Evolutionary conservation across 1,140 invertebrate genomes (phyloP).

Genomic region (Drosophila persimilis): DNA sequence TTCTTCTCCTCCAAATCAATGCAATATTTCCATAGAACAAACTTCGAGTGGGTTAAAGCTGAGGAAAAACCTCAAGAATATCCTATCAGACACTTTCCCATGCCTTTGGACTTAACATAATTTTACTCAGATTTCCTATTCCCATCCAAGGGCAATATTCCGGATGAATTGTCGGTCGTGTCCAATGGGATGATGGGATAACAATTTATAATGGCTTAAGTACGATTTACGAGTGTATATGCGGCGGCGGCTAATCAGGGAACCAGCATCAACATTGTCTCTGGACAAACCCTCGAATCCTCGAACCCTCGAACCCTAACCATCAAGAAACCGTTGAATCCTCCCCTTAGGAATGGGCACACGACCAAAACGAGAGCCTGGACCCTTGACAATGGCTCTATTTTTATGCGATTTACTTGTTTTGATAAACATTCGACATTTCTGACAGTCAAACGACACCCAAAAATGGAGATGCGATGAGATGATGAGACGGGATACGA

Average conservation of each 20-base stretch:
- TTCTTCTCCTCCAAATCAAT: no score
- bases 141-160: not conserved
- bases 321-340: conserved; percentile 1
- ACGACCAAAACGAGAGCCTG: conserved; percentile 1
- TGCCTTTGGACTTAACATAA: no score
- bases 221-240: conserved; percentile 51
- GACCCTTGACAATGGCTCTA: conserved; percentile 74
- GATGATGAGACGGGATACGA: conserved; percentile 4
- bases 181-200: conserved; percentile 54
- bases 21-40: no score
- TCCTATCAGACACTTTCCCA: no score
- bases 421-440: conserved; percentile 73
- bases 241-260: conserved; percentile 49
- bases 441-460: conserved; percentile 70
- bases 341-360: conserved; percentile 5
- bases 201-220: conserved; percentile 72
- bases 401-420: conserved; percentile 79
- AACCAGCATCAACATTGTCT: conserved; percentile 22
- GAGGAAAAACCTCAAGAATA: no score
- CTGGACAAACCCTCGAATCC: conserved; percentile 14
- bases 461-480: conserved; percentile 8
- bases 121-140: no score
- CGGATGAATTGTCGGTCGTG: conserved; percentile 30
- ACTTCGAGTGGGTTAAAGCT: no score
- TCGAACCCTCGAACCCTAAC: not conserved